Evolutionary conservation across 2,888 invertebrate species (phyloP).

Genomic region (Meiosimyza decipiens): DNA sequence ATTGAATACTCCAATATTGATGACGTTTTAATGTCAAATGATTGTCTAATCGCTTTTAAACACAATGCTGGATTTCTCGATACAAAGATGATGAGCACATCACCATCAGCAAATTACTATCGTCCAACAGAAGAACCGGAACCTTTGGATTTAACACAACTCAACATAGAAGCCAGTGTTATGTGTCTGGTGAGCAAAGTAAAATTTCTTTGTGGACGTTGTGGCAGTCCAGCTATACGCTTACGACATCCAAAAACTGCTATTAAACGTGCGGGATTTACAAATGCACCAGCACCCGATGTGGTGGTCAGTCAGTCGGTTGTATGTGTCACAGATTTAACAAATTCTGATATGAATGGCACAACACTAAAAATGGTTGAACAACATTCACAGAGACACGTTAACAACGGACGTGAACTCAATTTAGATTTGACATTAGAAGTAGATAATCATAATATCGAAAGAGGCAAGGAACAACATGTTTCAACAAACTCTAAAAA

Average conservation of each 20-base stretch:
- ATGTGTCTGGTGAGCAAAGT: slow-evolving; percentile 86
- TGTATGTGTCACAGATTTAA: slow-evolving; percentile 7
- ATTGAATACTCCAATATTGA: slow-evolving; percentile 44
- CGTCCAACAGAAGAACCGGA: slow-evolving; percentile 85
- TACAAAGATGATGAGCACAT: slow-evolving; percentile 67
- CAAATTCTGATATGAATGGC: not conserved
- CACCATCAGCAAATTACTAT: slow-evolving; percentile 78
- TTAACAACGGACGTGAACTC: slow-evolving; percentile 42
- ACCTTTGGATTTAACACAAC: slow-evolving; percentile 85
- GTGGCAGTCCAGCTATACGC: slow-evolving; percentile 78
- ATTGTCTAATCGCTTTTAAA: slow-evolving; percentile 47
- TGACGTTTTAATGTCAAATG: slow-evolving; percentile 45
- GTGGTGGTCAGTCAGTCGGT: slow-evolving; percentile 58
- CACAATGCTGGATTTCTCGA: slow-evolving; percentile 67
- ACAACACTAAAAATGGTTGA: slow-evolving; percentile 18
- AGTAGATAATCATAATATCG: not conserved
- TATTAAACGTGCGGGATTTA: slow-evolving; percentile 59
- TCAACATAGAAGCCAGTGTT: slow-evolving; percentile 88
- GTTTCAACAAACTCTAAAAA: slow-evolving; percentile 63
- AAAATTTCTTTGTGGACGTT: slow-evolving; percentile 80
- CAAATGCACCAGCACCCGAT: slow-evolving; percentile 58
- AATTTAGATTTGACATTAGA: slow-evolving; percentile 51
- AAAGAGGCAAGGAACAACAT: slow-evolving; percentile 6
- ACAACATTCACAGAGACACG: slow-evolving; percentile 30
- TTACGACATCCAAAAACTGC: slow-evolving; percentile 69